These are phyloP conservation scores for Aquatica leii DNA, from an alignment of 2,888 invertebrate genomes.

Conservation along the genomic window DNA sequence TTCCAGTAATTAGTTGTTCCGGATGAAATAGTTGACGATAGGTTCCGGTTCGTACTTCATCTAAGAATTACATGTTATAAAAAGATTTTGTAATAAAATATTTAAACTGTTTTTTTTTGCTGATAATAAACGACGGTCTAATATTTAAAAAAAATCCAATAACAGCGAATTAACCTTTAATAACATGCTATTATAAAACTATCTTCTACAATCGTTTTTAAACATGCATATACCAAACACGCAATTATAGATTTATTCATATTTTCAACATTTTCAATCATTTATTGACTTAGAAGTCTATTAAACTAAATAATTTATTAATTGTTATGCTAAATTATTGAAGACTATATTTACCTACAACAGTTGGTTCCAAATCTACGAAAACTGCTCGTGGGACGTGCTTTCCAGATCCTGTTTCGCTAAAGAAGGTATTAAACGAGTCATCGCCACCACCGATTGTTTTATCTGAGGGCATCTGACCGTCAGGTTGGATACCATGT, in stretches of 20 bases:
- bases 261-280: too few species aligned
- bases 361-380: constrained; percentile 92
- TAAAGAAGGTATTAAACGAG: constrained; percentile 81
- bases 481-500: constrained; percentile 82
- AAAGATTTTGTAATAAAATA: too few species aligned
- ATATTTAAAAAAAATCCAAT: too few species aligned
- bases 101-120: too few species aligned
- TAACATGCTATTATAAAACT: neutral
- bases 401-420: constrained; percentile 79
- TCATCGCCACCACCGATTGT: constrained; percentile 78
- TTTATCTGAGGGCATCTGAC: constrained; percentile 86
- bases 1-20: constrained; percentile 90
- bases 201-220: neutral
- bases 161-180: too few species aligned
- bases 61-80: too few species aligned
- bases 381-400: constrained; percentile 90
- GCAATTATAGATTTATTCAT: neutral
- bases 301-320: too few species aligned
- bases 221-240: neutral
- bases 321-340: too few species aligned
- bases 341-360: constrained; percentile 72
- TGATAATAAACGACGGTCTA: too few species aligned
- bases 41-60: constrained; percentile 83
- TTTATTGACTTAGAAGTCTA: too few species aligned
- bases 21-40: constrained; percentile 91